A percentile compares a stretch with the other conserved stretches of the same genome.
phyloP scores from a whole-genome alignment of 2,888 invertebrate species.

The Epistrophe grossulariae region DNA sequence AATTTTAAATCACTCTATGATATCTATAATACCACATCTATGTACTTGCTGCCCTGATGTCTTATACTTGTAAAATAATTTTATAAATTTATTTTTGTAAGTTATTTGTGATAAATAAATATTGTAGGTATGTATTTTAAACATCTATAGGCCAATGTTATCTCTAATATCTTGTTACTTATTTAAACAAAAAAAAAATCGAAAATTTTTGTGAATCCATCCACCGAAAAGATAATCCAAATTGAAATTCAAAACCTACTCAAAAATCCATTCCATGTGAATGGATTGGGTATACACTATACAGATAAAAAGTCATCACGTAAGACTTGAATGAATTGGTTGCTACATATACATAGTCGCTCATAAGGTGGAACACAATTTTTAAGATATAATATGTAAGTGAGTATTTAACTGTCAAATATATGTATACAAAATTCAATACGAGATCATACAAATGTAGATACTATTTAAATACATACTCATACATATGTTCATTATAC shows the following conservation, averaged over 20 bases:
- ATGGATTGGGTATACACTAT: not conserved
- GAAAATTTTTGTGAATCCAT: not conserved
- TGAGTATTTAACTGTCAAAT: not conserved
- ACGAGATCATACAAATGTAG: not conserved
- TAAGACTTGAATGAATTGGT: conserved; percentile 12
- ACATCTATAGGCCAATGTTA: not conserved
- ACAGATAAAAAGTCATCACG: conserved; percentile 4
- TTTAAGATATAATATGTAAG: not conserved
- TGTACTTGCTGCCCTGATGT: too few relatives aligned
- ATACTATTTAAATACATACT: not conserved
- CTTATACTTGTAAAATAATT: too few relatives aligned
- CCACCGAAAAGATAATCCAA: conserved; percentile 10
- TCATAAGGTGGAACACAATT: not conserved
- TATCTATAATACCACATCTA: too few relatives aligned
- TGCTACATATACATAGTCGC: too few relatives aligned
- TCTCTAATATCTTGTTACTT: not conserved
- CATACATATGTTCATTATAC: too few relatives aligned
- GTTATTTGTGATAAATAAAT: too few relatives aligned
- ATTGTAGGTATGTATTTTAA: too few relatives aligned
- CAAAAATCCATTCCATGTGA: conserved; percentile 5
- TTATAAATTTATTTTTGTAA: too few relatives aligned
- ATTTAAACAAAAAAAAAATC: not conserved
- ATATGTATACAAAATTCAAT: not conserved
- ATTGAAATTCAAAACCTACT: conserved; percentile 20
- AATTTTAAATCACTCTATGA: too few relatives aligned